Base-by-base conservation (phyloP, 2,797 vertebrate genomes). In the Brotogeris chrysoptera region DNA sequence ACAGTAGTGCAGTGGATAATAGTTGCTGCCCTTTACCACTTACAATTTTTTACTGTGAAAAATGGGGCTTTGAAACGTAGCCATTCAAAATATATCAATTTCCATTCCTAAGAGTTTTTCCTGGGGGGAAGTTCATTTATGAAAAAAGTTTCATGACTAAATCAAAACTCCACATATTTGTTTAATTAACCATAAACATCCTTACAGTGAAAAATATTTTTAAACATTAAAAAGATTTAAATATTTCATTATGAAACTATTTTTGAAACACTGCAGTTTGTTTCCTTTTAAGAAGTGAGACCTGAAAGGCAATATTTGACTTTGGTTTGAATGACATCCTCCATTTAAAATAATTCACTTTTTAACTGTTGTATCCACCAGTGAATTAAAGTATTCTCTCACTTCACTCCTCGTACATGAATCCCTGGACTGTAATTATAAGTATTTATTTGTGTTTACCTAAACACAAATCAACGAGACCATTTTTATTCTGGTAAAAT, bases 131-230 rank as follows among this genome's bases (percentile, higher is more conserved):
- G 6, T 34, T 55, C 0, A 24, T 39, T 53, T 36, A n/a, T 49
- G 5, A 61, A 73, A 70, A 66, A 61, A 38, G 4, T 19, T 18
- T 19, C 11, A 39, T 9, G 9, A 41, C 5, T 50, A 82, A 71
- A 34, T 6, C 5, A 36, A 85, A 68, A 16, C 0, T 1, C 2
- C 10, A 50, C 34, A 34, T 0, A 17, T 52, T 68, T 91, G 1
- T 76, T 74, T 43, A 65, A 71, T 50, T 57, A 55, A 34, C 1
- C 10, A 27, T 57, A 76, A 30, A 1, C 9, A n/a, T 39, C 20
- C 3, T 61, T 93, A 39, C 30, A 47, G 27, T 36, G 36, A 91
- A 53, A 80, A 44, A 23, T 16, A 9, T n/a, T 72, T 13, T 2
- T 15, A 83, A 88, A 44, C 1, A 50, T 38, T 34, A 39, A 43